Conservation (phyloP, 2,113 vertebrate genomes). For the Rhinichthys klamathensis region DNA sequence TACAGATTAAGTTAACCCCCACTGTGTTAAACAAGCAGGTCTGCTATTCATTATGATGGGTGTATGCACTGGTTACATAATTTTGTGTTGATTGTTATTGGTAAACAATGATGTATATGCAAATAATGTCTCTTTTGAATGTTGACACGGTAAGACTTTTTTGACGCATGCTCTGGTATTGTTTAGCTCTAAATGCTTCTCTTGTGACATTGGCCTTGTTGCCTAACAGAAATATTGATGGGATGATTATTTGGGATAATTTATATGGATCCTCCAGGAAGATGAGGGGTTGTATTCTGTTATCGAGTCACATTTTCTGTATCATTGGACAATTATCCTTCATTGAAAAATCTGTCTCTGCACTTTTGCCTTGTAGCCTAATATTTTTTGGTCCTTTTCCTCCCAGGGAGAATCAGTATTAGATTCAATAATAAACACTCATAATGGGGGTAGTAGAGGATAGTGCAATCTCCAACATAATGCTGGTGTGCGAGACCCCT, state of each 20-base stretch:
- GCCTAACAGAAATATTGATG: conserved; percentile 48
- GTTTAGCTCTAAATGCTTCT: conserved; percentile 13
- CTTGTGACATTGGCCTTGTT: conserved; percentile 13
- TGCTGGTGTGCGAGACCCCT: conserved; percentile 38
- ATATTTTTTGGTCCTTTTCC: conserved; percentile 43
- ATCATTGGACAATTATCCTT: conserved; percentile 49
- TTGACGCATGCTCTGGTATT: background rate
- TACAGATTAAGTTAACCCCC: background rate
- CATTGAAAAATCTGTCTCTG: conserved; percentile 32
- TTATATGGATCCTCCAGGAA: conserved; percentile 45
- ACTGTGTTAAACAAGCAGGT: conserved; percentile 7
- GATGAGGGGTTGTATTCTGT: conserved; percentile 31
- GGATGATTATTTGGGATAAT: conserved; percentile 45
- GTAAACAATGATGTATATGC: background rate
- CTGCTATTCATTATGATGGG: background rate
- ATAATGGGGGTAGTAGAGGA: conserved; percentile 44
- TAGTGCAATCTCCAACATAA: conserved; percentile 44
- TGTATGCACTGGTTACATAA: background rate
- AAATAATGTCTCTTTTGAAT: background rate
- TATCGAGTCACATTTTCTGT: conserved; percentile 40
- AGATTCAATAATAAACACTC: conserved; percentile 52
- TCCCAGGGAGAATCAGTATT: conserved; percentile 44
- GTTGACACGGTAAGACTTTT: background rate
- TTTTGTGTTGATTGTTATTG: background rate
- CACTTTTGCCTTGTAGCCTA: conserved; percentile 37